Base-by-base conservation (phyloP, 2,113 vertebrate species). In the Gobio gobio region DNA sequence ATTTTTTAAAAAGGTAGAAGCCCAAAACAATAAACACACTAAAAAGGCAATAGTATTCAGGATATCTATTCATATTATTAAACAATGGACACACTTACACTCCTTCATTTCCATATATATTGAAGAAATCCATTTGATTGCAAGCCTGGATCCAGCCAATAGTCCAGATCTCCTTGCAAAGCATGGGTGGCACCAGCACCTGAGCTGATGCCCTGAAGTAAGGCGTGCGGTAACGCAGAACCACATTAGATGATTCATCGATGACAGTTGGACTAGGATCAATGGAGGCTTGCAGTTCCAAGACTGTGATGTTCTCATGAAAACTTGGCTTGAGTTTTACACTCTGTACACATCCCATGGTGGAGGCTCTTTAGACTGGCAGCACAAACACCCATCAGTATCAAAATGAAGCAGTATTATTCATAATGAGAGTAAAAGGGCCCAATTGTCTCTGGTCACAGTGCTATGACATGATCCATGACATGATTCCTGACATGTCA, bases 71-170 rank as follows among this genome's bases (percentile, higher is more conserved):
- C 3, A 4, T 75, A 75, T 20, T 75, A 75, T 56, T 56, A 56
- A 18, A 6, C 9, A 40, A 22, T 43, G 76, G 33, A 20, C 47
- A 18, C 47, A 88, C 85, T 96, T 88, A 97, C 96, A 95, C 95
- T 86, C 96, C 96, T 89, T 95, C 93, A 0, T 95, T 95, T 16
- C 95, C 96, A 0, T 97, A 97, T 87, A 94, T 92, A 90, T 97
- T 97, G 93, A 96, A 95, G 90, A 97, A 97, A 87, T 97, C 95
- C 96, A 97, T 97, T 90, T 96, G 94, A 90, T 94, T 96, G 89
- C 96, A 97, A 0, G 96, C 96, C 90, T 97, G 96, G 74, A 97
- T 96, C 96, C 96, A 97, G 80, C 96, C 96, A 10, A 97, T 93
- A 0, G 95, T 92, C 96, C 96, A 97, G 58, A 95, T 96, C 92